Conservation (phyloP, 2,888 invertebrate species). For the Toxonevra muliebris region DNA sequence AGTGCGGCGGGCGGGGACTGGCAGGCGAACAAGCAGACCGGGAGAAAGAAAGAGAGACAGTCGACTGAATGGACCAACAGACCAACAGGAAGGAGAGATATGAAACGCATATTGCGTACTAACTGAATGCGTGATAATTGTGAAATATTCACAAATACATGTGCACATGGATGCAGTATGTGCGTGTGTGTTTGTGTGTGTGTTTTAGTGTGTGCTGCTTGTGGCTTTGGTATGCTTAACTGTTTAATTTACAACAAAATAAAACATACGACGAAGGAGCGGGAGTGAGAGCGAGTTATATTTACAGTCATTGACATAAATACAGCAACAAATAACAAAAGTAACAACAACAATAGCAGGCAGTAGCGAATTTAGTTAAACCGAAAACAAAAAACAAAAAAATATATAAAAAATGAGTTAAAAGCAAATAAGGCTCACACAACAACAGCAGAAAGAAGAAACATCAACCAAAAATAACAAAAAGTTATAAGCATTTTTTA, state of each 20-base stretch:
- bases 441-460: not conserved
- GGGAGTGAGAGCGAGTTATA: not conserved
- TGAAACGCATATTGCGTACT: not conserved
- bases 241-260: constrained; percentile 28
- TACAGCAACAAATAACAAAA: constrained; percentile 11
- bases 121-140: not conserved
- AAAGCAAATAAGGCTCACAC: constrained; percentile 13
- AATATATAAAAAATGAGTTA: constrained; percentile 10
- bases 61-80: not conserved
- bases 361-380: constrained; percentile 6
- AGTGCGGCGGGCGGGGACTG: constrained; percentile 49
- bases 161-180: constrained; percentile 51
- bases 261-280: not conserved
- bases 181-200: constrained; percentile 24
- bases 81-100: not conserved
- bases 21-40: not conserved
- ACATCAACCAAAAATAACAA: too few relatives aligned
- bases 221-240: constrained; percentile 27
- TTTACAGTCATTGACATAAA: constrained; percentile 27
- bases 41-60: not conserved
- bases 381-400: constrained; percentile 17
- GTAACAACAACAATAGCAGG: constrained; percentile 1
- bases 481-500: too few relatives aligned
- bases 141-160: constrained; percentile 32
- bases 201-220: constrained; percentile 23